Evolutionary conservation across 2,888 invertebrate genomes (phyloP), one percentile per base, ranked within the genome.

Genomic region (Tipula unca): DNA sequence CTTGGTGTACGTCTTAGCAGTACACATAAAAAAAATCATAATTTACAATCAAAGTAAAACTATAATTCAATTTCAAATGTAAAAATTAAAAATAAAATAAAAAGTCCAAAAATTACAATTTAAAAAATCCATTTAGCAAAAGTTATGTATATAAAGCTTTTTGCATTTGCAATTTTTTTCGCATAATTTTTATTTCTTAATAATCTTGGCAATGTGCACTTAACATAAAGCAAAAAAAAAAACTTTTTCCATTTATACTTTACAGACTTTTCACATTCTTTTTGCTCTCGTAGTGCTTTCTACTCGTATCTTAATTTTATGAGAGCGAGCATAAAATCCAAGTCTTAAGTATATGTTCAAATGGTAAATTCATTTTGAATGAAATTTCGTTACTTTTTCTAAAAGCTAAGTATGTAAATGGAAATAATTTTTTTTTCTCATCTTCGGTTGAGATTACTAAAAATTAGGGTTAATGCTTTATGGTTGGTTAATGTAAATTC

Each of bases 141-240:
- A 69, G 10, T 69, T 69, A 69, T 17, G 39, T 39, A 48, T 54
- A 54, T 69, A 69, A 69, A 69, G 69, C 69, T 69, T 69, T 69
- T 25, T 69, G 69, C 69, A 69, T 69, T 69, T 54, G 6, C 10
- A 69, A 69, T 69, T 48, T 69, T 48, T 48, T 69, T 69, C 25
- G 69, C 69, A 25, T 8, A 69, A 25, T 10, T 69, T 69, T 69
- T 69, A 69, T 69, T 69, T 69, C 69, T 69, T 69, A 69, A 69
- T 69, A 69, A 69, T 69, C 69, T 69, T 69, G 69, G 69, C 69
- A 69, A 69, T 69, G 25, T 69, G 69, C 69, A 69, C 69, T 69
- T 69, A 69, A 69, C 69, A 69, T 69, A 69, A 69, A 25, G 69
- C 17, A 54, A 54, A 54, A 17, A 54, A 17, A 54, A 69, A 20